A percentile compares a stretch with the other conserved stretches of the same genome.
These are phyloP conservation scores for Aphis craccivora DNA, from an alignment of 1,140 invertebrate genomes.

Conservation along the genomic window DNA sequence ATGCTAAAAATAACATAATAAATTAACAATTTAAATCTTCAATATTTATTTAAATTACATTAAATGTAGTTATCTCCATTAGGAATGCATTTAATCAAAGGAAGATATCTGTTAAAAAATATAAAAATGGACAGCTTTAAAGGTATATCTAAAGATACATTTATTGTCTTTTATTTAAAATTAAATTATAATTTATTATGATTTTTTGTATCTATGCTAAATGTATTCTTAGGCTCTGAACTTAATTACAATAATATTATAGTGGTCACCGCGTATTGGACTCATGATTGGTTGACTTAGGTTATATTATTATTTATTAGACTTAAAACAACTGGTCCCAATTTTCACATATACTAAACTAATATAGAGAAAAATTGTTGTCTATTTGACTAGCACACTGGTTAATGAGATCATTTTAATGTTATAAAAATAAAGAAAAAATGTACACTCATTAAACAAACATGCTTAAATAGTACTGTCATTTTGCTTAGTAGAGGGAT, in stretches of 20 bases:
- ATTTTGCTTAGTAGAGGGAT: too few species aligned
- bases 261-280: too few species aligned
- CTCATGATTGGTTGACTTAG: too few species aligned
- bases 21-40: not conserved
- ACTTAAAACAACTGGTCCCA: too few species aligned
- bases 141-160: not conserved
- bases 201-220: not conserved
- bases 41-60: not conserved
- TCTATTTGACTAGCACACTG: too few species aligned
- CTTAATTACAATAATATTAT: not conserved
- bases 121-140: not conserved
- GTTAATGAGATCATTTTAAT: too few species aligned
- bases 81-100: not conserved
- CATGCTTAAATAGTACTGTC: too few species aligned
- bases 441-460: too few species aligned
- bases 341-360: too few species aligned
- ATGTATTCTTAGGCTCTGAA: not conserved
- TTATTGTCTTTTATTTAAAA: not conserved
- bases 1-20: slow-evolving; percentile 70
- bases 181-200: not conserved
- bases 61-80: not conserved
- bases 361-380: too few species aligned
- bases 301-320: too few species aligned
- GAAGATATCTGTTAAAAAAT: not conserved
- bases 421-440: too few species aligned